Evolutionary conservation across 2,888 invertebrate species (phyloP).

Genomic region (Psylliodes chrysocephalus): DNA sequence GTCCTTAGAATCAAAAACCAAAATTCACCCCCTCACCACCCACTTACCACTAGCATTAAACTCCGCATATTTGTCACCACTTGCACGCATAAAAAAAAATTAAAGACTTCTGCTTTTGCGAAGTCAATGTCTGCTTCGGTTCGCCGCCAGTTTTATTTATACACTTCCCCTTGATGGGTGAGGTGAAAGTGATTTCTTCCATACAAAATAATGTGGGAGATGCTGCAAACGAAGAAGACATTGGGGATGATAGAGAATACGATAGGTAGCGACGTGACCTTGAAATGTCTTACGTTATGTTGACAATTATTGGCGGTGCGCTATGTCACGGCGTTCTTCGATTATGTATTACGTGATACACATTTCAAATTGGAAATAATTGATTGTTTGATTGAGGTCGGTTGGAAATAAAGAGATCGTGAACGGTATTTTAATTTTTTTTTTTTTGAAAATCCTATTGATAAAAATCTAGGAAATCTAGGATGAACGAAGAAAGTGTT

Average conservation of each 20-base stretch:
- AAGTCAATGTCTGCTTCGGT: conserved; percentile 47
- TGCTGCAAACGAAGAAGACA: conserved; percentile 30
- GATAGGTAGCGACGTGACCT: conserved; percentile 21
- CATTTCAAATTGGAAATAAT: not conserved
- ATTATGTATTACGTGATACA: not conserved
- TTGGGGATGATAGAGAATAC: conserved; percentile 29
- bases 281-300: not conserved
- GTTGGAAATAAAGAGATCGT: no score
- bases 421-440: no score
- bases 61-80: conserved; percentile 46
- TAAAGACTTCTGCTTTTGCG: conserved; percentile 41
- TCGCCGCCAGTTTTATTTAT: conserved; percentile 46
- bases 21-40: conserved; percentile 7
- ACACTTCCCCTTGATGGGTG: conserved; percentile 44
- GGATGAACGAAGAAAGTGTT: no score
- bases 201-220: conserved; percentile 45
- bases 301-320: not conserved
- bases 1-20: not conserved
- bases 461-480: no score
- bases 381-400: not conserved
- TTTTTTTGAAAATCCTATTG: no score
- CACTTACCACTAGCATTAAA: conserved; percentile 49
- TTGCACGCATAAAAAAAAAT: conserved; percentile 43
- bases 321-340: not conserved
- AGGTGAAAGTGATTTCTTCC: conserved; percentile 48